Conservation (phyloP, 2,113 vertebrate genomes). For the Hydrochoerus hydrochaeris region DNA sequence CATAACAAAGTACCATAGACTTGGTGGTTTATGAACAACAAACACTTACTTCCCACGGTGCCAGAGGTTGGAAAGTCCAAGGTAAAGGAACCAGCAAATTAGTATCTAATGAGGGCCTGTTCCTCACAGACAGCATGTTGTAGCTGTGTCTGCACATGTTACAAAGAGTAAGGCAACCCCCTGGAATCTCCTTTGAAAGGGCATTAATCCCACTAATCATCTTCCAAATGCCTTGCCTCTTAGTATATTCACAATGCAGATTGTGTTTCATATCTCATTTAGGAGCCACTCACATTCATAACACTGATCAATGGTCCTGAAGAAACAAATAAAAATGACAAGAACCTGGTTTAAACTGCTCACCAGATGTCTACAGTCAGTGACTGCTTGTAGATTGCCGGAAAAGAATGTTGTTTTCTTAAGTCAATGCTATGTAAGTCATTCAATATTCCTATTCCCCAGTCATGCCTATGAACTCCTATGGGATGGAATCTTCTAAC, state of each 20-base stretch:
- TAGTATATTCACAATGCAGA: background rate
- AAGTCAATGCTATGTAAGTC: background rate
- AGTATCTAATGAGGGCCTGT: background rate
- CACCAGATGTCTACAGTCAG: background rate
- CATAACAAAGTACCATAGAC: background rate
- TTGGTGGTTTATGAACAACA: background rate
- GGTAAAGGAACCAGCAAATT: background rate
- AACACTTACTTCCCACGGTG: background rate
- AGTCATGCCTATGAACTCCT: background rate
- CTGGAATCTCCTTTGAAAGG: background rate
- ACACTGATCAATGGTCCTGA: background rate
- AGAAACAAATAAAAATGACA: background rate
- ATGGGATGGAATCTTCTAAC: background rate
- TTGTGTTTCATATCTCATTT: background rate
- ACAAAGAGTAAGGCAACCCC: background rate
- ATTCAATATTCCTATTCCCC: background rate
- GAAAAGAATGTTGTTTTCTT: rapidly evolving
- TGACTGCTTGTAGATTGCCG: background rate
- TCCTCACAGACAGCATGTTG: rapidly evolving
- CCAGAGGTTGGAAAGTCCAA: background rate
- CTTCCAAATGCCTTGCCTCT: background rate
- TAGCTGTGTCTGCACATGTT: background rate
- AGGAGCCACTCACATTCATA: background rate
- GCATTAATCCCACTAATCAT: no score
- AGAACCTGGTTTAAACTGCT: background rate